Conservation (phyloP, 2,797 vertebrate species). For the Tympanoctomys barrerae region DNA sequence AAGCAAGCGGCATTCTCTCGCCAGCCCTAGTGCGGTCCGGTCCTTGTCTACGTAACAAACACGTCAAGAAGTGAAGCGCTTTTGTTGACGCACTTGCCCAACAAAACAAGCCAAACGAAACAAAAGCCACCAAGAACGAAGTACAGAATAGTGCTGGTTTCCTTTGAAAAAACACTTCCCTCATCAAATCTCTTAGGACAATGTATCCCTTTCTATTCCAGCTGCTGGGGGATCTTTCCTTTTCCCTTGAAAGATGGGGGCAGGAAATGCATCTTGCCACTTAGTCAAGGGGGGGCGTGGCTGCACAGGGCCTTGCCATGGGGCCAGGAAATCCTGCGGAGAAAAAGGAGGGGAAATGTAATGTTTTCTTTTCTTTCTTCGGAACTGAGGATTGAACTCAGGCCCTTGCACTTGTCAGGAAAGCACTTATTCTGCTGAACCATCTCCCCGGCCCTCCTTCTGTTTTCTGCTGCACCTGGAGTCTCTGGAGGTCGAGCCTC, state of each 20-base stretch:
- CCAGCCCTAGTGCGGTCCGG: background rate
- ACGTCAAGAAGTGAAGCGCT: conserved; percentile 15
- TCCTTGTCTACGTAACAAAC: background rate
- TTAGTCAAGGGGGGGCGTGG: conserved; percentile 83
- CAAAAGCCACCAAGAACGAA: background rate
- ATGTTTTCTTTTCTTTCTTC: background rate
- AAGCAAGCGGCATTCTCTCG: no score
- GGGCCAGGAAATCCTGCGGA: conserved; percentile 86
- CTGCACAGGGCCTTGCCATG: conserved; percentile 80
- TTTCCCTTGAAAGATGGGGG: conserved; percentile 71
- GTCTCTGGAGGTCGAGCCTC: conserved; percentile 72
- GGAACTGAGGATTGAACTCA: no score
- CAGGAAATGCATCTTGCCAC: conserved; percentile 86
- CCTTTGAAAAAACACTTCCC: conserved; percentile 75
- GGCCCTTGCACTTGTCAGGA: no score
- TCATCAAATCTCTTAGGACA: conserved; percentile 76
- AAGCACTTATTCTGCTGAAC: no score
- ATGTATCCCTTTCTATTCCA: conserved; percentile 80
- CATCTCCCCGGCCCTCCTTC: no score
- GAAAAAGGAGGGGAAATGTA: conserved; percentile 74
- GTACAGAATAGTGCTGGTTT: conserved; percentile 30
- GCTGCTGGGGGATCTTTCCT: conserved; percentile 64
- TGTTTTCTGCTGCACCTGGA: background rate
- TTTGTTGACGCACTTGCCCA: background rate
- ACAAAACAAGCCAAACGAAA: background rate